These are phyloP conservation scores for Heliopora coerulea DNA, from an alignment of 92 coral and sea anemone species.

Conservation along the genomic window DNA sequence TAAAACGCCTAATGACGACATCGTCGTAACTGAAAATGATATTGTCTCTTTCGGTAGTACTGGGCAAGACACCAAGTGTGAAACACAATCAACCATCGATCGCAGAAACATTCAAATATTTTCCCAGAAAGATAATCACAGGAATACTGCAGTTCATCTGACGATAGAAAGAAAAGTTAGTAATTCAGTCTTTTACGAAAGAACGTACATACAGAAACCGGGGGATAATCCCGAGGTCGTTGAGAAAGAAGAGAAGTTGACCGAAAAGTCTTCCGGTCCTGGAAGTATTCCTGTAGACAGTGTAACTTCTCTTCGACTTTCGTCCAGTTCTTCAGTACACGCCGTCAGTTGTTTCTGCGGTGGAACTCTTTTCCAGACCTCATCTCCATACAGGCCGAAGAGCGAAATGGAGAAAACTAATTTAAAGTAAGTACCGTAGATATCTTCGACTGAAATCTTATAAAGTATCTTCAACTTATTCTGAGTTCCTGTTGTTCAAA, in stretches of 20 bases:
- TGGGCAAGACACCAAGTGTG: too few relatives aligned
- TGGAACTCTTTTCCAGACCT: conserved; percentile 5
- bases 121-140: not conserved
- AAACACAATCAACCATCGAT: not conserved
- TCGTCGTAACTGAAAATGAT: too few relatives aligned
- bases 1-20: too few relatives aligned
- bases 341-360: conserved; percentile 30
- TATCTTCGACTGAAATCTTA: not conserved
- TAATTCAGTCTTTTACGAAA: conserved; percentile 26
- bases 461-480: too few relatives aligned
- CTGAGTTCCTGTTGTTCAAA: too few relatives aligned
- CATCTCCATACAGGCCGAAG: conserved; percentile 10
- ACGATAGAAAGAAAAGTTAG: conserved; percentile 2
- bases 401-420: conserved; percentile 17
- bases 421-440: conserved; percentile 14
- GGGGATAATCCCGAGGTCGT: not conserved
- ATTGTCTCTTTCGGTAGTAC: too few relatives aligned
- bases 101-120: not conserved
- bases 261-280: not conserved
- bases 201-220: not conserved
- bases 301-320: not conserved
- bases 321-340: conserved; percentile 16
- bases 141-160: not conserved
- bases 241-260: not conserved
- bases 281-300: not conserved